A percentile compares a stretch with the other conserved stretches of the same genome.
These are phyloP conservation scores for Megaceryle torquata DNA, from an alignment of 2,113 vertebrate species.

Conservation along the genomic window DNA sequence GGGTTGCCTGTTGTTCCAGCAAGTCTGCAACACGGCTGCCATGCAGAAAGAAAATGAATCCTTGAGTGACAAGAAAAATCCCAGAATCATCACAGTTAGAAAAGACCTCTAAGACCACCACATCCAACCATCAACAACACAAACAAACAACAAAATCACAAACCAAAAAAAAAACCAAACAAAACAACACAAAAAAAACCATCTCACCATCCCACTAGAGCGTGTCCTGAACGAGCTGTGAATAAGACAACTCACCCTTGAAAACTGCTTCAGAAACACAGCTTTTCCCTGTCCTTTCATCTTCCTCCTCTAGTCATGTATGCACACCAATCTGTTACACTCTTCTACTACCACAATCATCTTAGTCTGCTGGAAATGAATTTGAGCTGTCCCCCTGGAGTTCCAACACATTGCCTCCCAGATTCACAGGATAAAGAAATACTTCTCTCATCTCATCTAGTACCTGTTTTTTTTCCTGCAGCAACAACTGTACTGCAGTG, in stretches of 20 bases:
- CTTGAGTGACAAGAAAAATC: background rate
- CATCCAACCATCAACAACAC: too few relatives aligned
- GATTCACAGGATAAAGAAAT: background rate
- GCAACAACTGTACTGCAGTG: background rate
- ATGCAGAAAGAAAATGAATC: background rate
- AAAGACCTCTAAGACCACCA: too few relatives aligned
- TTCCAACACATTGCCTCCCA: background rate
- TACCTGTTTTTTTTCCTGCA: background rate
- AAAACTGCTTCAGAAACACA: background rate
- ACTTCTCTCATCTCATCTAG: background rate
- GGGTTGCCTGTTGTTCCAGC: constrained; percentile 75
- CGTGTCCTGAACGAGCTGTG: too few relatives aligned
- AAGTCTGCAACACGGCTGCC: constrained; percentile 81
- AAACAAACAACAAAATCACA: too few relatives aligned
- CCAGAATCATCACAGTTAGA: too few relatives aligned
- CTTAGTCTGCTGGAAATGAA: background rate
- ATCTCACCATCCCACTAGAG: too few relatives aligned
- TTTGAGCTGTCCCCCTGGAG: background rate
- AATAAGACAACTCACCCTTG: background rate
- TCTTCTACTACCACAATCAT: background rate
- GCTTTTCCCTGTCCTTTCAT: background rate
- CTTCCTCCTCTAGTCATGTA: background rate
- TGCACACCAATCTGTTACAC: background rate
- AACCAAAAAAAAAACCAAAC: too few relatives aligned
- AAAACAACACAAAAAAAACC: too few relatives aligned